Evolutionary conservation across 2,888 invertebrate genomes (phyloP), one percentile per base, ranked within the genome.

Genomic region (Plebejus argus): DNA sequence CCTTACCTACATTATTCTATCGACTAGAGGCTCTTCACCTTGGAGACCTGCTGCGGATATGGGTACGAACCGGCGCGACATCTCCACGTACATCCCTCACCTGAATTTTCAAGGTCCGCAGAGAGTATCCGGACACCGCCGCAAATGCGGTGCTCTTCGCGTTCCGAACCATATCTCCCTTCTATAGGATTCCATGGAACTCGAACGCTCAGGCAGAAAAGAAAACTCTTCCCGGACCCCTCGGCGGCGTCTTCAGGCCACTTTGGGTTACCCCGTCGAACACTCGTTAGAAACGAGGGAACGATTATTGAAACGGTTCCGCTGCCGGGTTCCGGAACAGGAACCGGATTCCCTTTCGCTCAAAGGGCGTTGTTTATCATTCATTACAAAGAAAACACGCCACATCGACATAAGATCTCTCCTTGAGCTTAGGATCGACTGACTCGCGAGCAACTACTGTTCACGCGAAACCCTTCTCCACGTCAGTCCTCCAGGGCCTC

Each of bases 1-100:
- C 95, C 95, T 95, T 95, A 95, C 94, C 95, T 95, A 95, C 95
- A 95, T 96, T 95, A 94, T 92, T 95, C 86, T 86, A 86, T 95
- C 93, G 95, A 95, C 95, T 94, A 95, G 95, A 95, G n/a, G n/a
- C n/a, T 95, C 92, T 93, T 95, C 92, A 95, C 95, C 96, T 96
- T 95, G 96, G 96, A 96, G 95, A 96, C 96, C 96, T 96, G 96
- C 95, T 96, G 96, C 95, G 95, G 96, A 95, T 96, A 95, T 95
- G 94, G 95, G 95, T 96, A 96, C 95, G 95, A 94, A 84, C 85
- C 87, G 85, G 86, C 86, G 86, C 85, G 87, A 89, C 84, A 85
- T 85, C 83, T 89, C 84, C 84, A 85, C 82, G 87, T 88, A 84
- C 84, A 86, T 86, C 85, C 86, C 79, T 80, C 85, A 85, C 86